phyloP scores from a whole-genome alignment of 2,113 vertebrate genomes.

The Petroica traversi region DNA sequence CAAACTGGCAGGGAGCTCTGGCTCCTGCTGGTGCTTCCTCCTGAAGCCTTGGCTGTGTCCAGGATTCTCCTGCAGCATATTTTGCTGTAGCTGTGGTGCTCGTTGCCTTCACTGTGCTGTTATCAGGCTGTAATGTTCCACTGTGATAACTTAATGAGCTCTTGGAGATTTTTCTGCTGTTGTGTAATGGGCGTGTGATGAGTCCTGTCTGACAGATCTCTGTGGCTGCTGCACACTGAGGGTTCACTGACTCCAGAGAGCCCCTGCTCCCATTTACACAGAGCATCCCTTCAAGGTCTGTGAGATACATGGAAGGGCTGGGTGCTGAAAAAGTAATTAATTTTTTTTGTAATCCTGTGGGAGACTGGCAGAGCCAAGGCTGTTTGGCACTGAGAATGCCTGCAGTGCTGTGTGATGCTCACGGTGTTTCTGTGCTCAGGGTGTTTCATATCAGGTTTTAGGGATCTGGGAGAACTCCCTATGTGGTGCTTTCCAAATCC shows the following conservation, averaged over 20 bases:
- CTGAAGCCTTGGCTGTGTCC: background rate
- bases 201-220: background rate
- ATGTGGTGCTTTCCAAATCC: background rate
- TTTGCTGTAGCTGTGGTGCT: background rate
- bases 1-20: background rate
- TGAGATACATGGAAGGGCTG: background rate
- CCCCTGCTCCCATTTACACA: background rate
- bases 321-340: background rate
- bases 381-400: accelerated
- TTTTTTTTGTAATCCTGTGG: background rate
- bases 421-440: background rate
- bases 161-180: background rate
- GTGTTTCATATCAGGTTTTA: background rate
- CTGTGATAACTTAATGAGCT: background rate
- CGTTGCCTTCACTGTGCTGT: background rate
- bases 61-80: background rate
- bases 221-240: background rate
- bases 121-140: background rate
- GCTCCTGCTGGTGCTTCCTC: background rate
- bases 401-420: background rate
- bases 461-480: background rate
- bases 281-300: background rate
- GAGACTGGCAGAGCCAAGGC: background rate
- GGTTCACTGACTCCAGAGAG: background rate
- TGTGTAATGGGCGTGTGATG: background rate